These are phyloP conservation scores for Lacerta agilis DNA, from an alignment of 2,797 vertebrate genomes.

Conservation along the genomic window DNA sequence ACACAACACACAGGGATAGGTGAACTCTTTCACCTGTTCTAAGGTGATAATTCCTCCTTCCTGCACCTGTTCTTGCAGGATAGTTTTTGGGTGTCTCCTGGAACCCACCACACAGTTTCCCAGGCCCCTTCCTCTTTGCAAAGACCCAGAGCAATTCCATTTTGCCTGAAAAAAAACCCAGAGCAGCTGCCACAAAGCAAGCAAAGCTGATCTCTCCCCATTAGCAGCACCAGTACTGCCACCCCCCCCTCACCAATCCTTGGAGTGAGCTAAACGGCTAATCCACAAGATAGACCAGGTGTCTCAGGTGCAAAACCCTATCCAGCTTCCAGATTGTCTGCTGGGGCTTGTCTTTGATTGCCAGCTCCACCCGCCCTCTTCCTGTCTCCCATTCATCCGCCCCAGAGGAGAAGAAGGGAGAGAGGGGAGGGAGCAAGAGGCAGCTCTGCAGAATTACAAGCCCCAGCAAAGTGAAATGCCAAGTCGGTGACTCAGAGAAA, in stretches of 20 bases:
- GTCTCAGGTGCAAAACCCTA: conserved; percentile 61
- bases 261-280: conserved; percentile 10
- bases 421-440: conserved; percentile 52
- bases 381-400: conserved; percentile 59
- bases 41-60: conserved; percentile 35
- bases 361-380: conserved; percentile 52
- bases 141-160: neutral
- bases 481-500: conserved; percentile 57
- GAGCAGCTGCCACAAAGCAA: conserved; percentile 24
- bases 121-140: conserved; percentile 16
- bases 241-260: neutral
- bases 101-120: neutral
- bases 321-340: conserved; percentile 64
- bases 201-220: neutral
- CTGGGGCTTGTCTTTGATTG: conserved; percentile 61
- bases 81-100: neutral
- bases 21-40: neutral
- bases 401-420: conserved; percentile 36
- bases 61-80: neutral
- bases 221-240: neutral
- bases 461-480: neutral
- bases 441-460: conserved; percentile 57
- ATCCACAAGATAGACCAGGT: conserved; percentile 54
- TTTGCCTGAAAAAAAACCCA: conserved; percentile 1
- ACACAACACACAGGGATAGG: too few relatives aligned